These are phyloP conservation scores for Gila orcuttii DNA, from an alignment of 2,113 vertebrate genomes.

Conservation along the genomic window DNA sequence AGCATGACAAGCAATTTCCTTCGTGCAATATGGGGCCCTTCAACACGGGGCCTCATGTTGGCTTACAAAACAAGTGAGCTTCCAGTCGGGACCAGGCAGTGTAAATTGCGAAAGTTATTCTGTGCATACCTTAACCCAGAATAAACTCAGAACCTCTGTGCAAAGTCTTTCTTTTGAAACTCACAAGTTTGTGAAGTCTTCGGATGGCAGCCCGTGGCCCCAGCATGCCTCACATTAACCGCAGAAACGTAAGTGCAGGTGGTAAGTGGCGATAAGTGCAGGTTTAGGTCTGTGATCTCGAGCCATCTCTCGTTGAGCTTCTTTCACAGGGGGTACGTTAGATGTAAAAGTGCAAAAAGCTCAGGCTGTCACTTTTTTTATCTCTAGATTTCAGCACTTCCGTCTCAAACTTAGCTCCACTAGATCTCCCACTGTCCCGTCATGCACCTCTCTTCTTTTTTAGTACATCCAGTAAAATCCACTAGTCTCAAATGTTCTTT, in stretches of 20 bases:
- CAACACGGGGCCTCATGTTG: neutral
- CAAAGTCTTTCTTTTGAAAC: conserved; percentile 3
- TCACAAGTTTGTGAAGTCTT: neutral
- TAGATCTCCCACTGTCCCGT: neutral
- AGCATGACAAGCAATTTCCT: conserved; percentile 36
- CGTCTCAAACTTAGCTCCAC: neutral
- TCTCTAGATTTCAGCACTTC: conserved; percentile 26
- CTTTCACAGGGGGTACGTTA: conserved; percentile 19
- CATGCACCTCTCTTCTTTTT: neutral
- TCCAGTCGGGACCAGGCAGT: neutral
- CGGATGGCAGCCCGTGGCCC: neutral
- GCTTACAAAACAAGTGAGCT: conserved; percentile 12
- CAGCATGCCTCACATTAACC: conserved; percentile 11
- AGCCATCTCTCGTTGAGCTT: conserved; percentile 5
- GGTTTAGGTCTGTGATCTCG: conserved; percentile 22
- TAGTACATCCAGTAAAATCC: neutral
- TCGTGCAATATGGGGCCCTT: conserved; percentile 13
- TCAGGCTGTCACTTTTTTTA: conserved; percentile 34
- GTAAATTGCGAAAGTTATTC: neutral
- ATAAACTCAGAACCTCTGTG: neutral
- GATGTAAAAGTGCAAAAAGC: conserved; percentile 25
- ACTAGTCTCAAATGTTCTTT: neutral
- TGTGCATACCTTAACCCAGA: neutral
- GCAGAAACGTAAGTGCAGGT: neutral
- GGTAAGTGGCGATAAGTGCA: conserved; percentile 41